Base-by-base conservation (phyloP, 2,797 vertebrate species). In the Sebastes elongatus region DNA sequence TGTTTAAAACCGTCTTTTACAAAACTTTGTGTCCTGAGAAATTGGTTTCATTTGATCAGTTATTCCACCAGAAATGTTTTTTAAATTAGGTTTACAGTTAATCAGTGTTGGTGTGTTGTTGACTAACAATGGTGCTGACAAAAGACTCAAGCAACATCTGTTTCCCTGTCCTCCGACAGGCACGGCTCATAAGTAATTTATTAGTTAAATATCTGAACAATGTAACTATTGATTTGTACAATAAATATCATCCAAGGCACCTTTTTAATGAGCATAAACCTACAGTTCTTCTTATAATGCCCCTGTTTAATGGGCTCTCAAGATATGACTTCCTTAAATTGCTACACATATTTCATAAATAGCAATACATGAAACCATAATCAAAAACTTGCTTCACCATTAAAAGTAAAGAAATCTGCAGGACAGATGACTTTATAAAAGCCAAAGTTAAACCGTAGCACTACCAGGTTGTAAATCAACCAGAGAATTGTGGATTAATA, bases 341-440 rank as follows among this genome's bases (percentile, higher is more conserved):
- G 10, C 52, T 78, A 27, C n/a, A 79, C 57, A 65, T 74, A 53
- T 62, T 69, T 62, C 1, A 79, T 60, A 74, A 85, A 86, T 83
- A 87, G 52, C 62, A 74, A 73, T 25, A 56, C 7, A 22, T 67
- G 28, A 22, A 70, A 69, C 13, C 18, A 10, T n/a, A 23, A 61
- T 60, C 0, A 16, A 28, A 25, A 74, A 53, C 28, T 32, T 20
- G 0, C 3, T 27, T 18, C 2, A n/a, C 20, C 1, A 27, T 66
- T 57, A 6, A 53, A 71, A 74, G 57, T 64, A 76, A 84, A 81
- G 42, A 27, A n/a, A 80, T 81, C 35, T 80, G 27, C 7, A 3
- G 7, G 2, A 71, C 25, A 69, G 53, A 28, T 68, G 77, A 85
- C 88, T 91, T 91, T 82, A 88, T 84, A 83, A 92, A 93, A 90